Evolutionary conservation across 2,113 vertebrate species (phyloP), one percentile per base, ranked within the genome.

Genomic region (Indicator maculatus): DNA sequence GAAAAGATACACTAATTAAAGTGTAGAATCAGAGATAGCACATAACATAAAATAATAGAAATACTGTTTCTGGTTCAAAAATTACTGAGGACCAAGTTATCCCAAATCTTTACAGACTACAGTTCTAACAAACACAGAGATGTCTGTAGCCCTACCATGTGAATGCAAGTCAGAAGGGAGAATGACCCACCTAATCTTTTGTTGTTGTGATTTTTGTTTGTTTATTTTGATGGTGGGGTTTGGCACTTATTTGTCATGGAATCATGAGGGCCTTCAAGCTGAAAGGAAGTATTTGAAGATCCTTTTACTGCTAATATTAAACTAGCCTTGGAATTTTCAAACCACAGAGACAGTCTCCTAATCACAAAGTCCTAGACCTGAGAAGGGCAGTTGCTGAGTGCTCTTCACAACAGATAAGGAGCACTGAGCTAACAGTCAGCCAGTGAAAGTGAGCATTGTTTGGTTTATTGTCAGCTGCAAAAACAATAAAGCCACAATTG

Each of bases 291-390:
- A 6, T 50, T 83, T 87, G 56, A 66, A 75, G n/a, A 21, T n/a
- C 41, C 21, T 80, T 89, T 14, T 41, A 23, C 18, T 80, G 24
- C 36, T 93, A 92, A 90, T 80, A 90, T 55, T 83, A 80, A 91
- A 94, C 45, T 19, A 91, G 16, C 52, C 50, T 55, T 85, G 60
- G 55, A 70, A 94, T 91, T 93, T 83, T 61, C 36, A 33, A 74
- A 71, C 58, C n/a, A 5, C 21, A 33, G 50, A 91, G 55, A 61
- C 15, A 73, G 50, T 23, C 60, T 55, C 24, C 8, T 86, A 66
- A 89, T n/a, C 89, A 41, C 55, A 55, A 79, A 89, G 36, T 70
- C 59, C 71, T 83, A 5, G 39, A 70, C 27, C 39, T n/a, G 56
- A 83, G 67, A 66, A 60, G 50, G 66, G 45, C 16, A 73, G 85